These are phyloP conservation scores for Arnoldichthys spilopterus DNA, from an alignment of 2,797 vertebrate genomes.

Conservation along the genomic window DNA sequence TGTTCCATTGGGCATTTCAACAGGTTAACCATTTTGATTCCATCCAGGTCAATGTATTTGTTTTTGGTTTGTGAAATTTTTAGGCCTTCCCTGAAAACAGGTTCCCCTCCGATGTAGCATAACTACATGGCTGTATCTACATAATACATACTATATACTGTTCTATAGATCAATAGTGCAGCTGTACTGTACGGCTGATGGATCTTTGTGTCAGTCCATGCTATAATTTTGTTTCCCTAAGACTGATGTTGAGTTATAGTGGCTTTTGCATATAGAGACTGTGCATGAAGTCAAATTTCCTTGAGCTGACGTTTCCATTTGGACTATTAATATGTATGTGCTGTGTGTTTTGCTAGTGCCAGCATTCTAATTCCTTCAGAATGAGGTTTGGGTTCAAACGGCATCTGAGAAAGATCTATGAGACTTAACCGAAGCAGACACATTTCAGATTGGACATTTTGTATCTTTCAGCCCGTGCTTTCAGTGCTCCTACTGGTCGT, in stretches of 20 bases:
- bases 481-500: slow-evolving; percentile 18
- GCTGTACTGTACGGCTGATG: no score
- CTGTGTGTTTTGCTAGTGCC: neutral
- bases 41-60: no score
- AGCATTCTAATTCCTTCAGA: neutral
- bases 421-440: slow-evolving; percentile 38
- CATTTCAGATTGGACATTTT: slow-evolving; percentile 22
- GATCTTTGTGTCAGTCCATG: neutral
- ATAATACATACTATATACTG: no score
- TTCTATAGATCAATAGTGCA: no score
- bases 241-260: neutral
- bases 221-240: neutral
- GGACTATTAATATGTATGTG: slow-evolving; percentile 35
- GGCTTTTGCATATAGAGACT: neutral
- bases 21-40: no score
- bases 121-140: no score
- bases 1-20: no score
- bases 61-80: no score
- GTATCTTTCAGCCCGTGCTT: slow-evolving; percentile 16
- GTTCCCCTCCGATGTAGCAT: no score
- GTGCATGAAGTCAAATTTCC: slow-evolving; percentile 13
- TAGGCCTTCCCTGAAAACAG: no score
- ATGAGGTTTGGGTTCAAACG: neutral
- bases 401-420: neutral
- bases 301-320: slow-evolving; percentile 30